Base-by-base conservation (phyloP, 2,113 vertebrate genomes). In the Channa maculata region DNA sequence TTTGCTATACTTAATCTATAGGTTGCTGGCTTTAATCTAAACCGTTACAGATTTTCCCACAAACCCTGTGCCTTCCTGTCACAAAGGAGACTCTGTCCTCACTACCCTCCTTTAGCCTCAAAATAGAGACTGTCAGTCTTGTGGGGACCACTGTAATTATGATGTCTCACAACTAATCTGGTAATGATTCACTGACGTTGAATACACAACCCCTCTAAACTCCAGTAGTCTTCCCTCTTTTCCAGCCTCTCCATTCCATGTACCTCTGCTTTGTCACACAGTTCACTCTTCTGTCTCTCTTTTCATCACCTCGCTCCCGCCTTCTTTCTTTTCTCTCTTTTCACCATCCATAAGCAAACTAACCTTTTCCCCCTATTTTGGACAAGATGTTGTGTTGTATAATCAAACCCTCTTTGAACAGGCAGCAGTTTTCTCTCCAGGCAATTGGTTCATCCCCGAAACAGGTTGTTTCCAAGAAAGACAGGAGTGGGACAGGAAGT, bases 351-450 rank as follows among this genome's bases (percentile, higher is more conserved):
- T 74, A 71, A 78, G 77, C 43, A 57, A 69, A 8, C 36, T n/a
- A n/a, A n/a, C n/a, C n/a, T n/a, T n/a, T 41, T 75, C 63, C 61
- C 49, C 61, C 68, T 7, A 50, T 60, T 71, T 55, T 73, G 75
- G 77, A 71, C 60, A 57, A 79, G 61, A 74, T 65, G 59, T 43
- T 50, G 34, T 71, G 73, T 88, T 86, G 66, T 83, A 71, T 76
- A 78, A 84, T 79, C 60, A 45, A 75, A 58, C 13, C 37, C 15
- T 38, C 46, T 80, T 70, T 80, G 69, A 87, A 70, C 44, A 71
- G 65, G 66, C 67, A 61, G 61, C 62, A 70, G 14, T 43, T 76
- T 77, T 80, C 70, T 75, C 46, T 81, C n/a, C 69, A 48, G 60
- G 60, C 74, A 15, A 60, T 74, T 67, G 62, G 71, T 79, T 71